Evolutionary conservation across 2,888 invertebrate species (phyloP).

Genomic region (Spodoptera picta): DNA sequence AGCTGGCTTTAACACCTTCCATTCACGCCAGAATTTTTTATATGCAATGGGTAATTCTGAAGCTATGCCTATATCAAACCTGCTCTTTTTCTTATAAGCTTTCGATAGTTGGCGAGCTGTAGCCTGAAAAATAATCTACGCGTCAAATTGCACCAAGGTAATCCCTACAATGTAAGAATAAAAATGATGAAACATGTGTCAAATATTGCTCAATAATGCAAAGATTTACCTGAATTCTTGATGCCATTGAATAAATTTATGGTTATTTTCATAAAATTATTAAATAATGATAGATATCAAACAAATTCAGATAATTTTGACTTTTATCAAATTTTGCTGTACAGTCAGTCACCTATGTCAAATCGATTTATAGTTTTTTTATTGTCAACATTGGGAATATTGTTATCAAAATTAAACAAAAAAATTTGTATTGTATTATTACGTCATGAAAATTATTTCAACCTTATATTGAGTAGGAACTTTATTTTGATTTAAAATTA

Average conservation of each 20-base stretch:
- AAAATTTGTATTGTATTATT: constrained; percentile 9
- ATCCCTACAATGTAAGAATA: constrained; percentile 59
- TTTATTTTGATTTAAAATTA: no score
- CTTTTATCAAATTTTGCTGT: constrained; percentile 19
- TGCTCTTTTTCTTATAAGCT: constrained; percentile 84
- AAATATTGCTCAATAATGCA: constrained; percentile 1
- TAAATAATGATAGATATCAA: constrained; percentile 30
- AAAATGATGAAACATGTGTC: constrained; percentile 62
- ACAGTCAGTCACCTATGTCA: no score
- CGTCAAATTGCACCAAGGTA: constrained; percentile 56
- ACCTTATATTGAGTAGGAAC: no score
- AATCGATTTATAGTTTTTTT: no score
- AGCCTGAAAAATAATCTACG: constrained; percentile 75
- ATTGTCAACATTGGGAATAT: no score
- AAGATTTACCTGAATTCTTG: constrained; percentile 74
- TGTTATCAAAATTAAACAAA: no score
- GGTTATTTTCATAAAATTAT: constrained; percentile 58
- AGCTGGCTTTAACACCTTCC: constrained; percentile 91
- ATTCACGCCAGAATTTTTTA: constrained; percentile 95
- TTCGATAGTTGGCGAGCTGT: constrained; percentile 83
- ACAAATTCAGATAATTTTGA: constrained; percentile 34
- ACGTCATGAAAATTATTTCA: constrained; percentile 1
- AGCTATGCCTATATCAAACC: constrained; percentile 91
- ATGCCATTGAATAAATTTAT: constrained; percentile 77
- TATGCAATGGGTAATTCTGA: constrained; percentile 93